These are phyloP conservation scores for Discoglossus pictus DNA, from an alignment of 2,797 vertebrate species.

Conservation along the genomic window DNA sequence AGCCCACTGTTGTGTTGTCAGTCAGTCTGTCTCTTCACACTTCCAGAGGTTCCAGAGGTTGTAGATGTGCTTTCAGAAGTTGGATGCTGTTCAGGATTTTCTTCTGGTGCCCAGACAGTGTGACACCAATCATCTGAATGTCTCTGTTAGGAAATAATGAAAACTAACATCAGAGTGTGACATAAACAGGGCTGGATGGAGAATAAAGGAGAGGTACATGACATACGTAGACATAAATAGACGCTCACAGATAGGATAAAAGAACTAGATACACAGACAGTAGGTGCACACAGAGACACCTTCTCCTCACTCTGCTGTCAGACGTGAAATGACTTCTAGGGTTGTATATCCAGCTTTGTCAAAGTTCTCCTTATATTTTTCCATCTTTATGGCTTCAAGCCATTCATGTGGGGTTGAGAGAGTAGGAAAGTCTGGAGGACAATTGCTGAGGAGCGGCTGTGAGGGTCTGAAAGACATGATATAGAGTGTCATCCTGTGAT, in stretches of 20 bases:
- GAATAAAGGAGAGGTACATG: not conserved
- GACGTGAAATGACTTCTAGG: conserved; percentile 83
- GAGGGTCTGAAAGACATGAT: conserved; percentile 64
- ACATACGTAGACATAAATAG: not conserved
- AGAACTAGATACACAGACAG: not conserved
- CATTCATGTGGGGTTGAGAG: conserved; percentile 83
- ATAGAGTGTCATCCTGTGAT: conserved; percentile 7
- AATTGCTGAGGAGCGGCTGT: conserved; percentile 73
- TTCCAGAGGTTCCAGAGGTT: conserved; percentile 37
- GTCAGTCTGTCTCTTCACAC: conserved; percentile 8
- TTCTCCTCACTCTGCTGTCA: conserved; percentile 71
- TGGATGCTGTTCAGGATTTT: conserved; percentile 92
- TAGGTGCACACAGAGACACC: not conserved
- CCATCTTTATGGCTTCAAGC: conserved; percentile 92
- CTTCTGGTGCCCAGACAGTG: conserved; percentile 91
- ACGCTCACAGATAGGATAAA: not conserved
- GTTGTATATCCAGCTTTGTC: conserved; percentile 86
- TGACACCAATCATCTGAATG: conserved; percentile 89
- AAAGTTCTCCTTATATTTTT: conserved; percentile 90
- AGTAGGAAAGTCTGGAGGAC: conserved; percentile 73
- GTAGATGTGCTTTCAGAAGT: conserved; percentile 51
- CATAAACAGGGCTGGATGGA: no score
- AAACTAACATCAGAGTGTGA: no score
- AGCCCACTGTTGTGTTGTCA: not conserved
- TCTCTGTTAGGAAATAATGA: conserved; percentile 72